phyloP scores from a whole-genome alignment of 1,140 invertebrate species.

The Pissodes strobi region DNA sequence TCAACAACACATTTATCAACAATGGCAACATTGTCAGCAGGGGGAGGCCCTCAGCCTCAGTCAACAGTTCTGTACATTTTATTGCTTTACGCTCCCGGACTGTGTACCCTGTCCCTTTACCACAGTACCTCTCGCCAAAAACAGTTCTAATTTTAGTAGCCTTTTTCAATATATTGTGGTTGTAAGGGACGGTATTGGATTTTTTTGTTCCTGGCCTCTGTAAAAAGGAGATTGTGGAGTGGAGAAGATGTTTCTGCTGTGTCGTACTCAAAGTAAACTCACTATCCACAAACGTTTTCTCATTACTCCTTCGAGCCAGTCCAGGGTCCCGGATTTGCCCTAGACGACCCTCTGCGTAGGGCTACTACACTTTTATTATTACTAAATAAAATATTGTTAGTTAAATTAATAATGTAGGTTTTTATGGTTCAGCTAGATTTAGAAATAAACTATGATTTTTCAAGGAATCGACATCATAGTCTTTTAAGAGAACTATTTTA shows the following conservation, averaged over 20 bases:
- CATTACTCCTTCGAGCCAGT: slow-evolving; percentile 19
- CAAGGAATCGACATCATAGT: slow-evolving; percentile 24
- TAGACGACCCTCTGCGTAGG: neutral
- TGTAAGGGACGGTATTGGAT: slow-evolving; percentile 50
- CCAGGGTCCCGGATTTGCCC: slow-evolving; percentile 42
- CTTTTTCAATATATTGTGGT: slow-evolving; percentile 44
- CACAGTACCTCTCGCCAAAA: slow-evolving; percentile 46
- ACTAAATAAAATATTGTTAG: slow-evolving; percentile 49
- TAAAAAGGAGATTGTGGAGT: neutral
- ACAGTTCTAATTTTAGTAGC: slow-evolving; percentile 23
- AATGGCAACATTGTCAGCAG: slow-evolving; percentile 20
- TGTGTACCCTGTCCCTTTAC: slow-evolving; percentile 40
- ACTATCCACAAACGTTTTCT: slow-evolving; percentile 37
- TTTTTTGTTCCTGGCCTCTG: slow-evolving; percentile 30
- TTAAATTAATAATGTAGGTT: slow-evolving; percentile 55
- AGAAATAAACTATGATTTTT: slow-evolving; percentile 38
- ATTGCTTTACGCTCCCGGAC: slow-evolving; percentile 21
- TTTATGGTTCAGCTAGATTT: slow-evolving; percentile 53
- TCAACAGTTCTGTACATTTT: slow-evolving; percentile 13
- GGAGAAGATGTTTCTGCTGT: slow-evolving; percentile 23
- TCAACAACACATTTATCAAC: slow-evolving; percentile 45
- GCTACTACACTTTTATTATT: slow-evolving; percentile 35
- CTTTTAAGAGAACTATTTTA: neutral
- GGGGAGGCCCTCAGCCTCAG: slow-evolving; percentile 40
- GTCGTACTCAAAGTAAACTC: slow-evolving; percentile 18